These are phyloP conservation scores for Pelmatolapia mariae DNA, from an alignment of 2,113 vertebrate species.

Conservation along the genomic window DNA sequence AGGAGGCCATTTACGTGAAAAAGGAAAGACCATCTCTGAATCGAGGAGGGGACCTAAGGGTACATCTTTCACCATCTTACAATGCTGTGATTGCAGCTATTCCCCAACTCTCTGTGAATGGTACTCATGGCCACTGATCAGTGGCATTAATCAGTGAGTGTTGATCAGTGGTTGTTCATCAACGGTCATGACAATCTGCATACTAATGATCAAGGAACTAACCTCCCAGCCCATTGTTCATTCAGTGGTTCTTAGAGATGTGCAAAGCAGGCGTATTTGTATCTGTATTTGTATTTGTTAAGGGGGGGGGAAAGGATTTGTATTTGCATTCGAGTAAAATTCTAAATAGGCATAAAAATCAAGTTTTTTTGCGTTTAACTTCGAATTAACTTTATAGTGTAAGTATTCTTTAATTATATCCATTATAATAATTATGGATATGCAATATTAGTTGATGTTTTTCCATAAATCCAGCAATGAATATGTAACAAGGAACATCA, in stretches of 20 bases:
- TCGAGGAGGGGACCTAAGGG: too few relatives aligned
- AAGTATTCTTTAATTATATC: neutral
- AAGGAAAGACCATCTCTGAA: too few relatives aligned
- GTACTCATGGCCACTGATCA: neutral
- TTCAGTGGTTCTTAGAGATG: neutral
- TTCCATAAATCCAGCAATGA: neutral
- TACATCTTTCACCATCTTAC: too few relatives aligned
- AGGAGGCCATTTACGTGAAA: too few relatives aligned
- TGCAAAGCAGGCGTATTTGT: neutral
- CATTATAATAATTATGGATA: neutral
- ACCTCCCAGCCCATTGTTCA: neutral
- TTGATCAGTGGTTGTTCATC: neutral
- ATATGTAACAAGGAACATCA: neutral
- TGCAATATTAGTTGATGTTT: neutral
- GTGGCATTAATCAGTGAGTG: neutral
- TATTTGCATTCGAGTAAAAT: neutral
- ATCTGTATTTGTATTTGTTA: neutral
- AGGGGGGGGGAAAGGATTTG: neutral
- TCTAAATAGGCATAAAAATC: neutral
- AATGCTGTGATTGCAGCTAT: too few relatives aligned
- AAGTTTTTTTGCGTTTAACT: neutral
- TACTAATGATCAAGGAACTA: neutral
- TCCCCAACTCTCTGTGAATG: neutral
- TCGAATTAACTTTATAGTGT: rapidly evolving
- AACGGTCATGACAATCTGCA: neutral